Base-by-base conservation (phyloP, 2,888 invertebrate species). In the Erannis defoliaria region DNA sequence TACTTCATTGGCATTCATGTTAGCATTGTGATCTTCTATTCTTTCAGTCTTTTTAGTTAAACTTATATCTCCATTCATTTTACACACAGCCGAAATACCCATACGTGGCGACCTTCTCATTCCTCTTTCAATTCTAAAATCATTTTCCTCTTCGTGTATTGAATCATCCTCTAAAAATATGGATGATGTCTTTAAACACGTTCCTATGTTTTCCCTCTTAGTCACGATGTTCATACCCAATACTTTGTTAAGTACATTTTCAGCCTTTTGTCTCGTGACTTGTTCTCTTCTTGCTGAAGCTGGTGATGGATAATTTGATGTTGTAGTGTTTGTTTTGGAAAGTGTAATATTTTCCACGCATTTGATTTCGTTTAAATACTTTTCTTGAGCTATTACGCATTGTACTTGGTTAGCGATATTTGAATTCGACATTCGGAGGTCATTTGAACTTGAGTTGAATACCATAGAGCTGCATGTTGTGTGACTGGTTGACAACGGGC, bases 401-500 rank as follows among this genome's bases (percentile, higher is more conserved):
- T 93, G 93, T 6, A 93, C 91, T 77, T 88, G 89, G 72, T 93
- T 92, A 50, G 89, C 81, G 55, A 90, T 91, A 64, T 91, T 93
- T 26, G 93, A 93, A 76, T 84, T 93, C 23, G 93, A 93, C 82
- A 88, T 93, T 77, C 90, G 86, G 71, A 93, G 80, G 67, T 93
- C 92, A 61, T 92, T 93, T 70, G 91, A 93, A 74, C 92, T 93
- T 72, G 93, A 91, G 75, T 93, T 93, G 73, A 93, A 91, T n/a
- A 92, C 90, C 91, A 93, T 92, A 67, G 93, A 93, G 74, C 93
- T 93, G 81, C 93, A 93, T 18, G 93, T 93, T 19, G 93, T 93
- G 67, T 93, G 93, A 65, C 93, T 93, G 65, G 93, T 93, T 35
- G 93, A 93, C 9, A 93, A 75, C 33, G 93, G 93, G 73, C 93